Base-by-base conservation (phyloP, 2,888 invertebrate genomes). In the Papilio demoleus region DNA sequence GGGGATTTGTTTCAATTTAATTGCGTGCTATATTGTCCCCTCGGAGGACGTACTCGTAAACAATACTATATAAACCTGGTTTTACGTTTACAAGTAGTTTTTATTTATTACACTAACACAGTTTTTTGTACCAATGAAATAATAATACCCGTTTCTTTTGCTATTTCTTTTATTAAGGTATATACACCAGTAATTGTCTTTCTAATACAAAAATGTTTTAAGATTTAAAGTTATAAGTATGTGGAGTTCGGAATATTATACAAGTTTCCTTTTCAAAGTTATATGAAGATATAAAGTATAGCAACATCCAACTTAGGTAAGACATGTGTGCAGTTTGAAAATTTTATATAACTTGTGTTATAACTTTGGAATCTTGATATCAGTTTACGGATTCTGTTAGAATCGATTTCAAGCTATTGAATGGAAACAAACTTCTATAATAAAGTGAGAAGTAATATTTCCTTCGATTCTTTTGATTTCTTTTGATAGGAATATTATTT, bases 1-100 rank as follows among this genome's bases (percentile, higher is more conserved):
- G 17, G 61, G 53, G 67, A 62, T 67, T 67, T 50, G 61, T 61
- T 45, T 62, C 56, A 53, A 67, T 67, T 62, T 56, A 62, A 67
- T 42, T 62, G 67, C 56, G 62, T 67, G 61, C 38, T 42, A n/a
- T 61, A 19, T 40, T 60, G 58, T 60, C 14, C 19, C 24, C 31
- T 24, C 22, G 60, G 34, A 61, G 50, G n/a, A 31, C 50, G 31
- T 17, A 31, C 50, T 53, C 47, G 27, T 67, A 67, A 61, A 67
- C 61, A 61, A 67, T 61, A 27, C 61, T 38, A 61, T 38, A n/a
- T n/a, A n/a, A n/a, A n/a, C 22, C 6, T 36, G 27, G 34, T 36
- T 62, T 62, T 42, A 61, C 53, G 67, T 67, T 67, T 34, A 56
- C 62, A 42, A 34, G 60, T 60, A 59, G 36, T 47, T 62, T 9